These are phyloP conservation scores for Allobates femoralis DNA, from an alignment of 2,797 vertebrate species.

Conservation along the genomic window DNA sequence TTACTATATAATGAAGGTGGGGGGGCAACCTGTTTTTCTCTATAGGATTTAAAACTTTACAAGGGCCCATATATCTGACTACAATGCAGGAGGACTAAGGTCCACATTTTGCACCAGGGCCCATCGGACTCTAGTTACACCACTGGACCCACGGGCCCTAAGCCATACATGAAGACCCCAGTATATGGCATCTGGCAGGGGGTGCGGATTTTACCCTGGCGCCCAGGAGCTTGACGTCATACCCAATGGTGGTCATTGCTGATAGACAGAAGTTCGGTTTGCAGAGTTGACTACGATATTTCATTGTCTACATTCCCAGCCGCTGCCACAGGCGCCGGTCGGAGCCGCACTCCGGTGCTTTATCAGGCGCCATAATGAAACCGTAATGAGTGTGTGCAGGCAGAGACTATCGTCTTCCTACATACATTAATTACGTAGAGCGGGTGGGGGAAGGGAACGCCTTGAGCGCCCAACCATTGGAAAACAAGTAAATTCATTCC, in stretches of 20 bases:
- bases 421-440: conserved; percentile 16
- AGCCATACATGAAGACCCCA: too few relatives aligned
- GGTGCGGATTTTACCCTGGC: neutral
- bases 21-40: too few relatives aligned
- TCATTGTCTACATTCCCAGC: neutral
- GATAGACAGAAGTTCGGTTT: neutral
- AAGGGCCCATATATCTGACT: too few relatives aligned
- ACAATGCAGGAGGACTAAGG: too few relatives aligned
- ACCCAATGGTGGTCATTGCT: neutral
- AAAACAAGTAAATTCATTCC: conserved; percentile 40
- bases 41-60: too few relatives aligned
- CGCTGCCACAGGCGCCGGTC: neutral
- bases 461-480: conserved; percentile 29
- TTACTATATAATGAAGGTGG: too few relatives aligned
- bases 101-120: too few relatives aligned
- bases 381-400: neutral
- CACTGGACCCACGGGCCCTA: too few relatives aligned
- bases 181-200: neutral
- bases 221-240: neutral
- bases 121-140: too few relatives aligned
- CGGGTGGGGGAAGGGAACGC: too few relatives aligned
- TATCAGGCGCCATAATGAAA: conserved; percentile 1
- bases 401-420: neutral
- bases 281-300: neutral
- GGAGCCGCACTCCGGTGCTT: neutral